Base-by-base conservation (phyloP, 2,113 vertebrate genomes). In the Ariopsis seemanni region DNA sequence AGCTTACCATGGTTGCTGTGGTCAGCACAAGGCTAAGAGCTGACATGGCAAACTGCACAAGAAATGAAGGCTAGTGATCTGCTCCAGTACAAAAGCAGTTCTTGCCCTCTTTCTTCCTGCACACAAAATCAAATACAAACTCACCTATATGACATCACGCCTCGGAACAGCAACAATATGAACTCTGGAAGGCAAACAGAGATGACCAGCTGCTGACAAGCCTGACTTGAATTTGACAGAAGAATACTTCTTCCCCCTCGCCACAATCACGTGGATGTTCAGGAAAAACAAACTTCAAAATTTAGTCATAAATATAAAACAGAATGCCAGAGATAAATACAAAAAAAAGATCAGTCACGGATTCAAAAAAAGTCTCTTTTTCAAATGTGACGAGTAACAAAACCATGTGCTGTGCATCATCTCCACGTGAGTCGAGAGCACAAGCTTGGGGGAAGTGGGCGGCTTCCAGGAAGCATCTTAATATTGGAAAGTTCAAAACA, bases 1-100 rank as follows among this genome's bases (percentile, higher is more conserved):
- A 90, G 92, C 89, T 89, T 88, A 89, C 91, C 91, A 88, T 11
- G 79, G 91, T 89, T 89, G 89, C 91, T 91, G 88, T 14, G 79
- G 91, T 93, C 92, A 93, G 91, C 93, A 91, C 75, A 91, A 92
- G 93, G 87, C 82, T 88, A 90, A 91, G 77, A 92, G 93, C 94
- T 94, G 94, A 95, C 92, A 83, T 93, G 91, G 93, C 90, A 88
- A 87, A 90, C 87, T 89, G 89, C 90, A 90, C 87, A 84, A 88
- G 90, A 87, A 89, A 83, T 62, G 88, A 60, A 82, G 84, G 90
- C 88, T 87, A 86, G 74, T 30, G 88, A 85, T 86, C 86, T 84
- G 79, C 86, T 81, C 84, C 87, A 81, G 88, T 53, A 77, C 69
- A 62, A 58, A 42, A 62, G 22, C 25, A 69, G 30, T n/a, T 20